Evolutionary conservation across 2,797 vertebrate genomes (phyloP).

Genomic region (Ctenochaetus hawaiiensis): DNA sequence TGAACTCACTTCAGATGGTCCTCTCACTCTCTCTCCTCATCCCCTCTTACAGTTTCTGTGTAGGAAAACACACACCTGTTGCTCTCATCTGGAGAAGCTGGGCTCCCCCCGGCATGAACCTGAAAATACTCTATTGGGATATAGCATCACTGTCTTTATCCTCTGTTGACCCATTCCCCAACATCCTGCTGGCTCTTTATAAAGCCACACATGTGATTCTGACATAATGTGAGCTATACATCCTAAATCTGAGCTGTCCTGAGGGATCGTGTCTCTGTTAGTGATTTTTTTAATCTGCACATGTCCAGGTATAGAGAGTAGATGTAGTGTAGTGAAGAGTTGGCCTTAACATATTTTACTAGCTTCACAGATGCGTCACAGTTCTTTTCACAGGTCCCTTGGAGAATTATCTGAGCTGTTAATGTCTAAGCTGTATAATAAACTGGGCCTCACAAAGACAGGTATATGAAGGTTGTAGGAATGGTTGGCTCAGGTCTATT

Average conservation of each 20-base stretch:
- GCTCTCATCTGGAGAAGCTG: constrained; percentile 26
- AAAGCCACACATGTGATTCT: constrained; percentile 36
- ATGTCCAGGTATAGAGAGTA: constrained; percentile 18
- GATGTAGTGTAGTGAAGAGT: constrained; percentile 4
- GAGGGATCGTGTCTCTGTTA: constrained; percentile 25
- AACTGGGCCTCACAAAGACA: constrained; percentile 5
- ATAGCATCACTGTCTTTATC: constrained; percentile 26
- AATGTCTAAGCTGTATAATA: constrained; percentile 21
- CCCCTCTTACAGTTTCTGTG: not conserved
- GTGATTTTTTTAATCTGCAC: constrained; percentile 17
- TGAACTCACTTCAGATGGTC: constrained; percentile 75
- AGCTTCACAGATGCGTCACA: constrained; percentile 23
- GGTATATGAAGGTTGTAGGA: constrained; percentile 19
- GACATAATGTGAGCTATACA: constrained; percentile 20
- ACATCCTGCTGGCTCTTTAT: constrained; percentile 19
- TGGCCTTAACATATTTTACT: constrained; percentile 29
- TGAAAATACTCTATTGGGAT: not conserved
- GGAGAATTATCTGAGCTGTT: constrained; percentile 27
- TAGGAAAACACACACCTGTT: constrained; percentile 39
- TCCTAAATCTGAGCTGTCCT: constrained; percentile 40
- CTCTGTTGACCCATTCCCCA: constrained; percentile 20
- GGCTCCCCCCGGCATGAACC: not conserved
- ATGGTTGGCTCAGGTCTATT: not conserved
- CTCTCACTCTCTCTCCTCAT: constrained; percentile 28
- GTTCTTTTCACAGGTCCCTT: constrained; percentile 22